Evolutionary conservation across 2,888 invertebrate species (phyloP).

Genomic region (Tetramorium bicarinatum): DNA sequence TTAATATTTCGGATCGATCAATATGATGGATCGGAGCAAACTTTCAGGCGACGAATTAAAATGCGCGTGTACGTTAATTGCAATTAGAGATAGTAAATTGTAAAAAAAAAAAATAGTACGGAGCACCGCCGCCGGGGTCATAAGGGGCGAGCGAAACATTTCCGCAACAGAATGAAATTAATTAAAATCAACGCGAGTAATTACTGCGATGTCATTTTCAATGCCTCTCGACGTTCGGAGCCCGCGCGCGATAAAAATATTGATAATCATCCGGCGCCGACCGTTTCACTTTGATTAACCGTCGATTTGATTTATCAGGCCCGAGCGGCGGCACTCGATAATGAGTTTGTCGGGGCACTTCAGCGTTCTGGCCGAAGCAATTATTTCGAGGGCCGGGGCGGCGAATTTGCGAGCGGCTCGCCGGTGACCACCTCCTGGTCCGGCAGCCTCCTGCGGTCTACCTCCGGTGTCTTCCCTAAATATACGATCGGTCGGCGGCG

Average conservation of each 20-base stretch:
- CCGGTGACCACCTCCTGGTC: background rate
- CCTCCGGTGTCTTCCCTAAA: slow-evolving; percentile 13
- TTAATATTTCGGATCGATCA: background rate
- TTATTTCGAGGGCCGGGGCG: background rate
- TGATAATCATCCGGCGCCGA: background rate
- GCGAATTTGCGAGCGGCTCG: background rate
- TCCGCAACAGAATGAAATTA: background rate
- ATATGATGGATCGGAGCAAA: background rate
- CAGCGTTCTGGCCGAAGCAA: background rate
- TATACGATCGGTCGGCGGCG: slow-evolving; percentile 13
- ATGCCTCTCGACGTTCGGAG: background rate
- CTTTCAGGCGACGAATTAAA: background rate
- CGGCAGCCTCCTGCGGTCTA: slow-evolving; percentile 10
- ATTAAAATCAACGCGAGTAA: slow-evolving; percentile 21
- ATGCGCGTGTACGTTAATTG: background rate
- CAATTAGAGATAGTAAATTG: background rate
- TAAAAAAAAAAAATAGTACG: background rate
- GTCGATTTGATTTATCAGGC: background rate
- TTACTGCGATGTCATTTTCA: background rate
- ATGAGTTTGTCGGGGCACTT: slow-evolving; percentile 12
- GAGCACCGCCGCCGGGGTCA: background rate
- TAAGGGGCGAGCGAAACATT: background rate
- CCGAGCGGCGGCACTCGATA: background rate
- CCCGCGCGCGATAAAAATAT: background rate
- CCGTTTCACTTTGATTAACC: slow-evolving; percentile 14